Base-by-base conservation (phyloP, 2,888 invertebrate genomes). In the Oscheius onirici region DNA sequence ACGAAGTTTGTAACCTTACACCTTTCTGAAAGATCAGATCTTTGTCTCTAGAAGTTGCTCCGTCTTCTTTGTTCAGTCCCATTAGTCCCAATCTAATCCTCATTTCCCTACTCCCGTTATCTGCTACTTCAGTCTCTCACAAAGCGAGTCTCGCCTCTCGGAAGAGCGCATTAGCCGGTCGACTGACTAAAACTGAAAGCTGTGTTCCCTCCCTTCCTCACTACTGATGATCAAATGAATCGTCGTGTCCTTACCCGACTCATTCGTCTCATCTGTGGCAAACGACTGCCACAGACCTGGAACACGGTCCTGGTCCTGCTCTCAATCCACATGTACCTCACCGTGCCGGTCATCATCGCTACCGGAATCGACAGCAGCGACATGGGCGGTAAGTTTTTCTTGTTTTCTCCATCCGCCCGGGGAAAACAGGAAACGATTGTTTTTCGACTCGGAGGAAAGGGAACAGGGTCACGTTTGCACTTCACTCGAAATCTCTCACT, bases 291-390 rank as follows among this genome's bases (percentile, higher is more conserved):
- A 1, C 82, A 82, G 52, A 82, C 82, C 1, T 82, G 82, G 82
- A 80, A 82, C 57, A 82, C 82, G 10, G 82, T 82, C 3, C 77
- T 82, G 17, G 79, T 78, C 0, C 69, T 82, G 2, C 72, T 82
- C 28, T 82, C 82, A 0, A 77, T 82, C 41, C 80, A 82, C 63
- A 82, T 80, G 80, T 82, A 79, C 17, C 55, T 80, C 17, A 82
- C 82, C 11, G 82, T 82, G 11, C 82, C 82, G 0, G 76, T 81
- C n/a, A 80, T 82, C 13, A 52, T 77, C 17, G 78, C 78, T 0
- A 77, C 80, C 20, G 82, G 80, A 13, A 82, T 80, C 5, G 76
- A 77, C 65, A 76, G 75, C 67, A 76, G 78, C n/a, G 74, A 77
- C 66, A 58, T 76, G 58, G 76, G 61, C 66, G 79, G 78, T 78